Percentiles rank a stretch among this genome's conserved stretches.
These are phyloP conservation scores for Eleutherodactylus coqui DNA, from an alignment of 2,797 vertebrate genomes.

Conservation along the genomic window DNA sequence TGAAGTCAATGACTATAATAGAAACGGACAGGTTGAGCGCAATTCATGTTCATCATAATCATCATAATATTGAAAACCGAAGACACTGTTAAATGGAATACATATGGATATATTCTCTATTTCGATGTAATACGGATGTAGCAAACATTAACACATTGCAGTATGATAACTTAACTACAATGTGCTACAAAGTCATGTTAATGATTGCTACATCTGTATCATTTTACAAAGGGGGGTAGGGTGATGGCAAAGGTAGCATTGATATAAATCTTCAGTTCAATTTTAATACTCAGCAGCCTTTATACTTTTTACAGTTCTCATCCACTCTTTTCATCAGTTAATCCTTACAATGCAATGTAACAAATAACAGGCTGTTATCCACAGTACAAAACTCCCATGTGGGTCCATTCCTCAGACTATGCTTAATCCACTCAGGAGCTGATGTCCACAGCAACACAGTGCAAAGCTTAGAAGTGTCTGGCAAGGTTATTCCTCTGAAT, in stretches of 20 bases:
- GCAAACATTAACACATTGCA: too few species aligned
- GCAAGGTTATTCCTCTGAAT: conserved; percentile 35
- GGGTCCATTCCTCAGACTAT: conserved; percentile 38
- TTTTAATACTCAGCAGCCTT: not conserved
- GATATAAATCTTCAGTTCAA: not conserved
- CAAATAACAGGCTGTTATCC: conserved; percentile 20
- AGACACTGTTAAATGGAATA: not conserved
- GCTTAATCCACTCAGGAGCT: conserved; percentile 37
- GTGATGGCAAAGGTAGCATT: not conserved
- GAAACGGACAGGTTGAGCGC: not conserved
- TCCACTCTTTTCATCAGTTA: conserved; percentile 23
- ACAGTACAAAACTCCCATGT: conserved; percentile 40
- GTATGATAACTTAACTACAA: too few species aligned
- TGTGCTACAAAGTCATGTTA: too few species aligned
- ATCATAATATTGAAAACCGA: not conserved
- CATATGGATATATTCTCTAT: not conserved
- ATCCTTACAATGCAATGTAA: conserved; percentile 15
- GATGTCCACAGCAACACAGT: conserved; percentile 30
- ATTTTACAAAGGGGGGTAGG: too few species aligned
- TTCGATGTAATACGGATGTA: too few species aligned
- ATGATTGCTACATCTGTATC: too few species aligned
- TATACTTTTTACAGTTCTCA: conserved; percentile 29
- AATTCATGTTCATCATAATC: conserved; percentile 1
- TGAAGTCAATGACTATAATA: conserved; percentile 23
- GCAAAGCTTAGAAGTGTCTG: conserved; percentile 23